Evolutionary conservation across 2,113 vertebrate genomes (phyloP).

Genomic region (Dasyprocta punctata): DNA sequence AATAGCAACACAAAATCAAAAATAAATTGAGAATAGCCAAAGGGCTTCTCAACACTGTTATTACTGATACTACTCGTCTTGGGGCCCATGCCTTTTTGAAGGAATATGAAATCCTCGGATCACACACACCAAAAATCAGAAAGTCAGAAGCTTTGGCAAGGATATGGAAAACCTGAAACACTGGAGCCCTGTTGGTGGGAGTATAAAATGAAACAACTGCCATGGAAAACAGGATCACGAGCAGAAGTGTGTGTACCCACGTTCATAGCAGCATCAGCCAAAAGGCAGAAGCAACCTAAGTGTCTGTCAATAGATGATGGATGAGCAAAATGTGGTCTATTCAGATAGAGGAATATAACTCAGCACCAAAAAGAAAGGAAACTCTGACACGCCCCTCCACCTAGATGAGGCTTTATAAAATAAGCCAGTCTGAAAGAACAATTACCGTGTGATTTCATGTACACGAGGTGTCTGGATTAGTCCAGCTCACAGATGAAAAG

Average conservation of each 20-base stretch:
- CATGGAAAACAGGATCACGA: not conserved
- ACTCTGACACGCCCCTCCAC: not conserved
- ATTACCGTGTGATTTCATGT: not conserved
- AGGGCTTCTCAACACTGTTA: not conserved
- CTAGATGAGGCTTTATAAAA: not conserved
- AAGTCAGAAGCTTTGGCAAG: not conserved
- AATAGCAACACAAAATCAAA: not conserved
- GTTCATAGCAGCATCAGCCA: not conserved
- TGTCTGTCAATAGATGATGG: not conserved
- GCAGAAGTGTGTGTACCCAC: not conserved
- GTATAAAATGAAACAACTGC: not conserved
- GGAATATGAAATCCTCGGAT: not conserved
- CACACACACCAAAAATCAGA: not conserved
- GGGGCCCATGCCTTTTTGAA: not conserved
- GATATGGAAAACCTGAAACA: not conserved
- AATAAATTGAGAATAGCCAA: not conserved
- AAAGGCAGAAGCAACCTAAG: not conserved
- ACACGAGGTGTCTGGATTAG: not conserved
- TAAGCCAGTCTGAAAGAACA: not conserved
- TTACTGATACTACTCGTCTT: not conserved
- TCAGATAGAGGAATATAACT: not conserved
- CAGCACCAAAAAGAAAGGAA: not conserved
- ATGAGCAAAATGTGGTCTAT: not conserved
- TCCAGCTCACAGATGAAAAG: not conserved
- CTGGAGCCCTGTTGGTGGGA: not conserved